Evolutionary conservation across 2,797 vertebrate species (phyloP).

Genomic region (Halcyon smyrnensis): DNA sequence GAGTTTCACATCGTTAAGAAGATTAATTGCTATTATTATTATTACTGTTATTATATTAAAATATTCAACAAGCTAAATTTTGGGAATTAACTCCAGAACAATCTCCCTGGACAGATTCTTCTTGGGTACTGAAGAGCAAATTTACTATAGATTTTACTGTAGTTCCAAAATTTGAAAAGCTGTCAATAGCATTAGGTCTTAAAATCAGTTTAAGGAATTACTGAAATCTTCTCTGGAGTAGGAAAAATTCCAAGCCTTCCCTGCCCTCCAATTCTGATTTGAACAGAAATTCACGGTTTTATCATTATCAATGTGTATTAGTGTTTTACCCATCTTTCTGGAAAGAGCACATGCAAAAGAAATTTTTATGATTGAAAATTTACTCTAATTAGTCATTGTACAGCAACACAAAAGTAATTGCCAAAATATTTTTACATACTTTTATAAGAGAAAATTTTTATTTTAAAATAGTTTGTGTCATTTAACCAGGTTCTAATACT

Average conservation of each 20-base stretch:
- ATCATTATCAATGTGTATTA: neutral
- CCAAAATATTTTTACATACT: neutral
- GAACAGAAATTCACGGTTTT: neutral
- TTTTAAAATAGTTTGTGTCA: neutral
- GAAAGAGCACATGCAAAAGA: neutral
- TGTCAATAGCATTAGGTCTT: neutral
- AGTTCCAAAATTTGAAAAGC: neutral
- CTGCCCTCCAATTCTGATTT: neutral
- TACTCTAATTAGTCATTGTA: neutral
- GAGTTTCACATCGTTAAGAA: neutral
- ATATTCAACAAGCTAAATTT: neutral
- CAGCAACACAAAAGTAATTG: neutral
- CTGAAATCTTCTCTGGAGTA: neutral
- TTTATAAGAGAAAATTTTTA: neutral
- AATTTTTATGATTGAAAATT: neutral
- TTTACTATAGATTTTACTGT: neutral
- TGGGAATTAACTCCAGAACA: neutral
- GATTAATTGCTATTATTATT: neutral
- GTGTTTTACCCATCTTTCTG: neutral
- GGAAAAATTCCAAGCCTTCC: accelerated
- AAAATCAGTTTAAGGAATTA: neutral
- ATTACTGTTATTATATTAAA: neutral
- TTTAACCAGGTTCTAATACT: neutral
- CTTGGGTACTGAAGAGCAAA: neutral
- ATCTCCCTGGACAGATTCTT: neutral